A percentile compares a stretch with the other conserved stretches of the same genome.
These are phyloP conservation scores for Polypterus senegalus DNA, from an alignment of 2,113 vertebrate species.

Conservation along the genomic window DNA sequence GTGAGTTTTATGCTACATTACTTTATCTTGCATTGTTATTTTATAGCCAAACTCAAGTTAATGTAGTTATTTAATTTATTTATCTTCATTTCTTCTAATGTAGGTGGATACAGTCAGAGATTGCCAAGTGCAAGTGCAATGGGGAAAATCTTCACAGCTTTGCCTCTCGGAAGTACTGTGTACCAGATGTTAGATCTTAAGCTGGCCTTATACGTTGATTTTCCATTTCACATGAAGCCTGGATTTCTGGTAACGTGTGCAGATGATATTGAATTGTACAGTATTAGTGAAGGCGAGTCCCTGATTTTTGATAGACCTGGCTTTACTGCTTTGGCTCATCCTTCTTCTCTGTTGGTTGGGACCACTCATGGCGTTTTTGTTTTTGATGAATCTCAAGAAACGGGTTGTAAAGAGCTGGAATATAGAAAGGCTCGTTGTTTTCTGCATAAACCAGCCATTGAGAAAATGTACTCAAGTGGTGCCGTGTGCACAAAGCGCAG, in stretches of 20 bases:
- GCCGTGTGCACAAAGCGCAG: slow-evolving; percentile 42
- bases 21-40: neutral
- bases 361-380: slow-evolving; percentile 86
- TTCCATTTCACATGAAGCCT: slow-evolving; percentile 71
- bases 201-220: slow-evolving; percentile 82
- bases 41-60: neutral
- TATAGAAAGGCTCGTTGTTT: slow-evolving; percentile 53
- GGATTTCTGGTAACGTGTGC: slow-evolving; percentile 75
- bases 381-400: slow-evolving; percentile 35
- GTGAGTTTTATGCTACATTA: neutral
- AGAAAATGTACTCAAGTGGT: slow-evolving; percentile 47
- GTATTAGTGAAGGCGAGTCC: slow-evolving; percentile 25
- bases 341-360: slow-evolving; percentile 60
- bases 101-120: slow-evolving; percentile 86
- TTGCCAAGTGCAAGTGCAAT: slow-evolving; percentile 79
- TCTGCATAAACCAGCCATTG: slow-evolving; percentile 77
- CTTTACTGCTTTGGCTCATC: slow-evolving; percentile 82
- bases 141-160: slow-evolving; percentile 80
- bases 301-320: slow-evolving; percentile 65
- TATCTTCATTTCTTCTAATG: slow-evolving; percentile 7
- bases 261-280: slow-evolving; percentile 87
- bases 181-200: slow-evolving; percentile 94
- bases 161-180: slow-evolving; percentile 68
- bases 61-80: neutral
- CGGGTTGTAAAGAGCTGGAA: slow-evolving; percentile 38